These are phyloP conservation scores for Spodoptera litura DNA, from an alignment of 1,140 invertebrate species.

Conservation along the genomic window DNA sequence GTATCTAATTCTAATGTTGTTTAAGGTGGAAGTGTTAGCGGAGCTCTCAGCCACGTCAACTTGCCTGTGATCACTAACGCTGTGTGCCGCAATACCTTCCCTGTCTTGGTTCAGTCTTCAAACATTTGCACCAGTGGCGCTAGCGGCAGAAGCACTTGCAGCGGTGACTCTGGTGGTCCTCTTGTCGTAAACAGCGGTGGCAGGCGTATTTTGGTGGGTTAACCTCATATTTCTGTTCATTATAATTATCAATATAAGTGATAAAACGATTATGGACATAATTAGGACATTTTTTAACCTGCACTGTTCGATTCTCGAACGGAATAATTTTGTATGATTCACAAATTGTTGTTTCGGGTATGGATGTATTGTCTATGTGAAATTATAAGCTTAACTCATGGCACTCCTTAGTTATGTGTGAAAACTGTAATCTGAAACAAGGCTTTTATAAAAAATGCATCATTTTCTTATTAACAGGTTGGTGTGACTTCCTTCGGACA, in stretches of 20 bases:
- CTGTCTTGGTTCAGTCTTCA: conserved; percentile 33
- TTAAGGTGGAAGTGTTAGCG: conserved; percentile 49
- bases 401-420: too few species aligned
- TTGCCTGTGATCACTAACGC: conserved; percentile 59
- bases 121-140: conserved; percentile 63
- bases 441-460: too few species aligned
- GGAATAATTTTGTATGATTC: too few species aligned
- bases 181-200: conserved; percentile 49
- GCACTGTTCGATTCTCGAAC: too few species aligned
- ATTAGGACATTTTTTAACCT: too few species aligned
- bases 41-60: conserved; percentile 46
- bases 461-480: conserved; percentile 52
- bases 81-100: conserved; percentile 52
- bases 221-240: not conserved
- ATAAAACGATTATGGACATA: not conserved
- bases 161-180: conserved; percentile 64
- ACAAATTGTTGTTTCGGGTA: too few species aligned
- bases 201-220: conserved; percentile 52
- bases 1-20: not conserved
- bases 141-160: conserved; percentile 52
- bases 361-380: too few species aligned
- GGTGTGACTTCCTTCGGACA: conserved; percentile 87
- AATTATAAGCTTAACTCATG: too few species aligned
- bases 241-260: too few species aligned
- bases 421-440: too few species aligned